Evolutionary conservation across 2,888 invertebrate genomes (phyloP).

Genomic region (Orthosia gracilis): DNA sequence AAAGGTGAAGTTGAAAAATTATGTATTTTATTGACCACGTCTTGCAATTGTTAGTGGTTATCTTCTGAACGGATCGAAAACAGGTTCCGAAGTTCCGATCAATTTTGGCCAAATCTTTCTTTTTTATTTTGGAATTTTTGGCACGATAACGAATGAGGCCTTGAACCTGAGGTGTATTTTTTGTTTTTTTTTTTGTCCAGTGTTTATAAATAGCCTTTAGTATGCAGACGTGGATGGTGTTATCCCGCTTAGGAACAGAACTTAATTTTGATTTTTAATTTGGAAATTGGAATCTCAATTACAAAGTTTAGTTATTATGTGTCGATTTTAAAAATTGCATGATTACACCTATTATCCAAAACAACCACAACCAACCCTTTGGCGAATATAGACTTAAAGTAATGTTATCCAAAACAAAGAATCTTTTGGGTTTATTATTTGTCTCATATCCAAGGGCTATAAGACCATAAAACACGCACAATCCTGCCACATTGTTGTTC

Average conservation of each 20-base stretch:
- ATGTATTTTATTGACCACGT: slow-evolving; percentile 68
- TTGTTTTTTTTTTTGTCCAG: slow-evolving; percentile 19
- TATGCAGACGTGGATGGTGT: slow-evolving; percentile 13
- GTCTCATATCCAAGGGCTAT: too few relatives aligned
- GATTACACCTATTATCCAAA: not conserved
- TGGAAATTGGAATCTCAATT: too few relatives aligned
- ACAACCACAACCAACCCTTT: too few relatives aligned
- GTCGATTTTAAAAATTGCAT: not conserved
- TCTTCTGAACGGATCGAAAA: slow-evolving; percentile 62
- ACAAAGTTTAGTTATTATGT: not conserved
- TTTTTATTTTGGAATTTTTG: slow-evolving; percentile 50
- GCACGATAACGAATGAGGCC: slow-evolving; percentile 61
- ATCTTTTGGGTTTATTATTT: not conserved
- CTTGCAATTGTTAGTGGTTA: slow-evolving; percentile 67
- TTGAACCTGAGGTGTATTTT: slow-evolving; percentile 59
- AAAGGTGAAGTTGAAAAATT: slow-evolving; percentile 71
- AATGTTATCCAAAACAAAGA: too few relatives aligned
- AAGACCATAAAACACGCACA: not conserved
- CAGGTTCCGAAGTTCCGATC: slow-evolving; percentile 59
- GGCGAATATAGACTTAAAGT: too few relatives aligned
- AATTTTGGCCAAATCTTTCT: slow-evolving; percentile 52
- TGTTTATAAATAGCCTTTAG: slow-evolving; percentile 48
- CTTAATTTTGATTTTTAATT: slow-evolving; percentile 4
- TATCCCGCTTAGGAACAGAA: slow-evolving; percentile 17
- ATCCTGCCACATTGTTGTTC: not conserved